Conservation (phyloP, 1,140 invertebrate genomes). For the Adoxophyes honmai region DNA sequence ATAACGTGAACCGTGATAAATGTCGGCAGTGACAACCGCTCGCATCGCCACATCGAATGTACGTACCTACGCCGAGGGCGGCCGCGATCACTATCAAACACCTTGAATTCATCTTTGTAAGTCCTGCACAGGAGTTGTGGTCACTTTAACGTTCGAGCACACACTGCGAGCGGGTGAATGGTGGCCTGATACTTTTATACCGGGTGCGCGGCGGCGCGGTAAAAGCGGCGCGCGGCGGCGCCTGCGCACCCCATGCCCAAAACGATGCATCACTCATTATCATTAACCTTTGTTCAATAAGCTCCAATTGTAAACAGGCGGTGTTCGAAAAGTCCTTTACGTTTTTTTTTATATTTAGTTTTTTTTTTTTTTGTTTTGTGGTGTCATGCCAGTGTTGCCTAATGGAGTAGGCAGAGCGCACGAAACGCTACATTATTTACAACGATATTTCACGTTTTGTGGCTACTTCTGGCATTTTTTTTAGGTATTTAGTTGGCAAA, state of each 20-base stretch:
- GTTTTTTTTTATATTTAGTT: too few relatives aligned
- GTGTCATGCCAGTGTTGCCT: too few relatives aligned
- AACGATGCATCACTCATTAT: not conserved
- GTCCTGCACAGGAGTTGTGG: constrained; percentile 66
- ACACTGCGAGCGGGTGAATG: constrained; percentile 75
- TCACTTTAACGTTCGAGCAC: constrained; percentile 71
- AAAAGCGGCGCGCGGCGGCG: constrained; percentile 52
- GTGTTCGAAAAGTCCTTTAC: too few relatives aligned
- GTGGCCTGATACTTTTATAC: constrained; percentile 70
- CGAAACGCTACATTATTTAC: too few relatives aligned
- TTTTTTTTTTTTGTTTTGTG: too few relatives aligned
- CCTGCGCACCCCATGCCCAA: constrained; percentile 23
- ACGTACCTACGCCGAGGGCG: constrained; percentile 74
- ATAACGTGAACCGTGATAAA: constrained; percentile 20
- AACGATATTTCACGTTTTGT: too few relatives aligned
- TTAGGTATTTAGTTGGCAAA: too few relatives aligned
- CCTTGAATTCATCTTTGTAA: constrained; percentile 69
- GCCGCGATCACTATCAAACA: constrained; percentile 74
- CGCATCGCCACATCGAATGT: constrained; percentile 62
- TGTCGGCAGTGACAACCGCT: constrained; percentile 11
- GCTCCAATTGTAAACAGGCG: too few relatives aligned
- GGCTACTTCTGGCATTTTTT: too few relatives aligned
- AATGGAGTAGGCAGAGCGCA: too few relatives aligned
- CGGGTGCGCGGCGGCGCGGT: constrained; percentile 52
- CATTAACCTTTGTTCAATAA: too few relatives aligned